Evolutionary conservation across 2,113 vertebrate genomes (phyloP).

Genomic region (Cathartes aura): DNA sequence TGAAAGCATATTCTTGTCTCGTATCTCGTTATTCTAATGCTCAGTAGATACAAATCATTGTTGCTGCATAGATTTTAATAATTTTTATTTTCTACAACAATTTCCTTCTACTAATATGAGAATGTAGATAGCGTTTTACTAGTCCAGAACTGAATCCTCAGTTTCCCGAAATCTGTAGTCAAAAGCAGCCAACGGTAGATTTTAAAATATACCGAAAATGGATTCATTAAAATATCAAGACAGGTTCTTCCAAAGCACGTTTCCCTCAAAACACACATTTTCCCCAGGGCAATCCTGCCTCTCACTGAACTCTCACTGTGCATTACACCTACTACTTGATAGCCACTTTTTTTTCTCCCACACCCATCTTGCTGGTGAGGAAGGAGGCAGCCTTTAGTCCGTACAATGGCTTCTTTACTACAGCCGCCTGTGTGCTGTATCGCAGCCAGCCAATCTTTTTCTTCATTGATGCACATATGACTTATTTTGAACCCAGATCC

Average conservation of each 20-base stretch:
- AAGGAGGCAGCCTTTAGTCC: not conserved
- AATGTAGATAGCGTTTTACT: not conserved
- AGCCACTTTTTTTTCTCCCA: not conserved
- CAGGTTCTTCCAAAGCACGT: not conserved
- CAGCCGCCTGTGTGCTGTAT: not conserved
- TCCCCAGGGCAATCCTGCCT: not conserved
- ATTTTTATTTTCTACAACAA: not conserved
- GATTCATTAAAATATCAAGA: not conserved
- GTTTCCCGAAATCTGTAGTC: not conserved
- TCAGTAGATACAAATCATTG: not conserved
- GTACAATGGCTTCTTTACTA: slow-evolving; percentile 1
- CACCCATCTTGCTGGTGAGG: not conserved
- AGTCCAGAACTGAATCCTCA: not conserved
- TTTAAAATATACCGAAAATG: not conserved
- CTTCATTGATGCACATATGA: not conserved
- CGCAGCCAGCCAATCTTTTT: not conserved
- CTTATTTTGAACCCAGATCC: not conserved
- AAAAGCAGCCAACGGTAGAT: not conserved
- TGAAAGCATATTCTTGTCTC: not conserved
- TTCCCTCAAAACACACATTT: not conserved
- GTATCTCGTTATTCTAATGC: not conserved
- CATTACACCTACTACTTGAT: not conserved
- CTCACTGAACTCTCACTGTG: not conserved
- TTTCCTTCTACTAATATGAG: not conserved
- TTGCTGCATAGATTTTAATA: not conserved